phyloP scores from a whole-genome alignment of 2,797 vertebrate species.

The Muscicapa comitata region DNA sequence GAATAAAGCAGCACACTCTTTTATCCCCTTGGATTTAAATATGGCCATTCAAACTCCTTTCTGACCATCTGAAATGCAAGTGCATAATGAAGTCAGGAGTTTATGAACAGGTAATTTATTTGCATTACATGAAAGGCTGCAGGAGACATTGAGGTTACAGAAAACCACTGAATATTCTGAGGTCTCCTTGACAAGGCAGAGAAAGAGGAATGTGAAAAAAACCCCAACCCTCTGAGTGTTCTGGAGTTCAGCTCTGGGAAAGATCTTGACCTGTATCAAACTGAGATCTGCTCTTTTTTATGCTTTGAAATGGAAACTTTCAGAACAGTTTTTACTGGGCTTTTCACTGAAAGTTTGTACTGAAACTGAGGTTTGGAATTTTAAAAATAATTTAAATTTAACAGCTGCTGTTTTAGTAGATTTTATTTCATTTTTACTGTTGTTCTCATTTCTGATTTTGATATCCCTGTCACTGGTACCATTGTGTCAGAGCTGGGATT shows the following conservation, averaged over 20 bases:
- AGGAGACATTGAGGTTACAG: neutral
- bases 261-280: neutral
- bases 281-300: neutral
- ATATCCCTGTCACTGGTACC: neutral
- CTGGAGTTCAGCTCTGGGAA: neutral
- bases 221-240: neutral
- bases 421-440: neutral
- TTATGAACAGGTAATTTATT: neutral
- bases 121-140: neutral
- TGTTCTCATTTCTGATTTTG: neutral
- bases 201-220: neutral
- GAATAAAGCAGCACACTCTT: neutral
- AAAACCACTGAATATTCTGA: neutral
- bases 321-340: neutral
- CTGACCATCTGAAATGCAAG: neutral
- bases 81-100: neutral
- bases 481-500: neutral
- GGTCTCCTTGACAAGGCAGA: neutral
- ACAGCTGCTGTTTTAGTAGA: neutral
- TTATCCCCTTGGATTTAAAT: neutral
- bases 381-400: neutral
- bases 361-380: neutral
- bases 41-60: neutral
- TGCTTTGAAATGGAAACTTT: neutral
- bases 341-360: neutral